Evolutionary conservation across 2,113 vertebrate genomes (phyloP), one percentile per base, ranked within the genome.

Genomic region (Bufo bufo): DNA sequence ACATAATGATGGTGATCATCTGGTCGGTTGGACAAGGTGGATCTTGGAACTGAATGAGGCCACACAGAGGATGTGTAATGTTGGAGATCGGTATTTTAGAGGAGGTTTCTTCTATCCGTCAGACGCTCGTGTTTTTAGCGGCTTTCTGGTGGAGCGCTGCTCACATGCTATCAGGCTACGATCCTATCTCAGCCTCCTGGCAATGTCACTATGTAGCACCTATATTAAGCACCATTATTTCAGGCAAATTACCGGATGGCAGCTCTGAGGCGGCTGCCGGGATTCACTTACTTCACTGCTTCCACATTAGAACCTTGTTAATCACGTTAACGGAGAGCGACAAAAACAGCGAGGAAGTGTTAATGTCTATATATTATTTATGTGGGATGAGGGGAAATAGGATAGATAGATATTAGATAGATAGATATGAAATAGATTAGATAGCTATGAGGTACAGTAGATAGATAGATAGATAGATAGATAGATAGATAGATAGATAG

Each of bases 171-270:
- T 43, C 52, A 43, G 77, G 9, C 23, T 59, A 33, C n/a, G 49
- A 56, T 56, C 77, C 23, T 23, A 59, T 58, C 56, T 82, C 17
- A 63, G 58, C 59, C 80, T n/a, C 80, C 12, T 10, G 23, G 56
- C 16, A 33, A 45, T 81, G 79, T 82, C 80, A 63, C 80, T 23
- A 20, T 54, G 50, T 3, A 78, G 50, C 77, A 82, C 80, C 58
- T 82, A 82, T 20, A 47, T 65, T 47, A 82, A 82, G 58, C 33
- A 17, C 33, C 14, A 63, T 82, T 82, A 82, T 82, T 82, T 82
- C 58, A 47, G 43, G 79, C 79, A 82, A 19, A 63, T 82, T 43
- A 63, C 0, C 16, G 5, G 58, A 82, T 63, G 10, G 56, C 79
- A 82, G 79, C 13, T 52, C 77, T 6, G 77, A 17, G 43, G 8